These are phyloP conservation scores for Apeira syringaria DNA, from an alignment of 2,888 invertebrate genomes.

Conservation along the genomic window DNA sequence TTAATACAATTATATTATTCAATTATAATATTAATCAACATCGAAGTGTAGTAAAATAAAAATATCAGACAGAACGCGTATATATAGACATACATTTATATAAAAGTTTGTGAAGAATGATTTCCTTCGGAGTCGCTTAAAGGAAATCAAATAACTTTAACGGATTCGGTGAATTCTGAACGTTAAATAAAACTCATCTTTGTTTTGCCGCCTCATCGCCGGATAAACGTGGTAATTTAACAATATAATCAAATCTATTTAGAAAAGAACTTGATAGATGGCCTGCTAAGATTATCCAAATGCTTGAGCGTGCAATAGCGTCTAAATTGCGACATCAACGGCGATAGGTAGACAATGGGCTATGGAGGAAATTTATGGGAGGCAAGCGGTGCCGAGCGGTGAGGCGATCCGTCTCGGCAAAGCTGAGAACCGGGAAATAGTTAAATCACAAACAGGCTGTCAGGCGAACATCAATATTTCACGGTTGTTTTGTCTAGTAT, in stretches of 20 bases:
- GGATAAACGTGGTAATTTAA: slow-evolving; percentile 57
- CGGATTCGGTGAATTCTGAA: too few relatives aligned
- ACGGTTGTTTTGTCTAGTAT: slow-evolving; percentile 27
- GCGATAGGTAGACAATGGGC: slow-evolving; percentile 63
- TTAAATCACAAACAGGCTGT: slow-evolving; percentile 37
- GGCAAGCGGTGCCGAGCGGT: slow-evolving; percentile 32
- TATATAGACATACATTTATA: too few relatives aligned
- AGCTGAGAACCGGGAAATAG: slow-evolving; percentile 35
- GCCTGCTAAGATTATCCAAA: slow-evolving; percentile 61
- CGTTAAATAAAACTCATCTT: too few relatives aligned
- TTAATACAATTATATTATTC: too few relatives aligned
- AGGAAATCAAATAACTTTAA: too few relatives aligned
- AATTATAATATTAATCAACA: too few relatives aligned
- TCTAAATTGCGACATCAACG: slow-evolving; percentile 62
- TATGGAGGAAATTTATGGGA: slow-evolving; percentile 55
- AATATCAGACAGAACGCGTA: too few relatives aligned
- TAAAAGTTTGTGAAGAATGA: too few relatives aligned
- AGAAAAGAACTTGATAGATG: slow-evolving; percentile 66
- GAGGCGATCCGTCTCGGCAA: slow-evolving; percentile 40
- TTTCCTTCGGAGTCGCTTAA: too few relatives aligned
- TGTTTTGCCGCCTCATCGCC: slow-evolving; percentile 33
- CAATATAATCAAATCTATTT: slow-evolving; percentile 71
- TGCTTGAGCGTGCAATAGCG: slow-evolving; percentile 49
- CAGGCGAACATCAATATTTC: slow-evolving; percentile 35
- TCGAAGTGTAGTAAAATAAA: too few relatives aligned